Percentiles rank a stretch among this genome's conserved stretches.
Conservation (phyloP, 2,797 vertebrate genomes). For the Threskiornis aethiopicus region DNA sequence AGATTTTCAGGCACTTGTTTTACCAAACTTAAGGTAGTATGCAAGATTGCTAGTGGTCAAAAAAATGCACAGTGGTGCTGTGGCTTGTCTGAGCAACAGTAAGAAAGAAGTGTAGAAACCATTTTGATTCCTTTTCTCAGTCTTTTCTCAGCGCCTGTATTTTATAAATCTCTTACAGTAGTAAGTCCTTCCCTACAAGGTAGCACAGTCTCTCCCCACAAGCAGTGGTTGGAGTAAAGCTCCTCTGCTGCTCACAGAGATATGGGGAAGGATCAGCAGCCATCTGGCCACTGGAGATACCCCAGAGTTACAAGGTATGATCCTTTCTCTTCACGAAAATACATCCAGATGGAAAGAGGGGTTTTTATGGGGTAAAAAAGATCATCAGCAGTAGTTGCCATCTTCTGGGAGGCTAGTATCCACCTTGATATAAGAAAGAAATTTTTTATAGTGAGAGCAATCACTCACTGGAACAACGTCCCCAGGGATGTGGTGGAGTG, state of each 20-base stretch:
- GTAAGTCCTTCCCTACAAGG: neutral
- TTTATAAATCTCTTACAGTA: neutral
- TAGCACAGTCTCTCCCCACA: no score
- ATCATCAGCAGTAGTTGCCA: fast-evolving
- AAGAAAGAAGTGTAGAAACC: neutral
- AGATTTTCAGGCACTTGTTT: neutral
- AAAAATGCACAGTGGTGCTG: neutral
- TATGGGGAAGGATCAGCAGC: neutral
- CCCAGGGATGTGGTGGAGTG: neutral
- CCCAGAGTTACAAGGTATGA: no score
- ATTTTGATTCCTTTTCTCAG: neutral
- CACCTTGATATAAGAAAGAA: no score
- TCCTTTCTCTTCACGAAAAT: neutral
- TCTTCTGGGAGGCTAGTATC: neutral
- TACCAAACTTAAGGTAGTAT: neutral
- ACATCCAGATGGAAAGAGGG: no score
- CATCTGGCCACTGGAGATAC: neutral
- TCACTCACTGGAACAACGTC: fast-evolving
- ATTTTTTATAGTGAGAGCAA: fast-evolving
- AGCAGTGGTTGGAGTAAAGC: fast-evolving
- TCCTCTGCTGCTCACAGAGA: neutral
- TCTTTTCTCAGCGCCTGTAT: neutral
- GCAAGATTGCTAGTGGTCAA: fast-evolving
- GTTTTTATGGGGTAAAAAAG: neutral
- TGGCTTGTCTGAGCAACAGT: neutral